These are phyloP conservation scores for Setophaga coronata DNA, from an alignment of 2,113 vertebrate species.

Conservation along the genomic window DNA sequence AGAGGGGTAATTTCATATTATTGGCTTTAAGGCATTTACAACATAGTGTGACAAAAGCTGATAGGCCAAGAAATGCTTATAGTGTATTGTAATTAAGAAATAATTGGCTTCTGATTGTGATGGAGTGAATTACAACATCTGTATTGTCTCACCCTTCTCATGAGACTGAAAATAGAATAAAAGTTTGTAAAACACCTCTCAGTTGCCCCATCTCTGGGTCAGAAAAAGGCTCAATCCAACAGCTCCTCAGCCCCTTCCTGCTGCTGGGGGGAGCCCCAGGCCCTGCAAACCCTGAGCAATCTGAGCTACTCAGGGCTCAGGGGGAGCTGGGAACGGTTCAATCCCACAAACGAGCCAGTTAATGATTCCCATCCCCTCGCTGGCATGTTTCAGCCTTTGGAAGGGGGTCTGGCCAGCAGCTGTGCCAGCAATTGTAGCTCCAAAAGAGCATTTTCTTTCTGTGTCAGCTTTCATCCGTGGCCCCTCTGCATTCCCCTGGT, in stretches of 20 bases:
- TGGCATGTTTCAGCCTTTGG: background rate
- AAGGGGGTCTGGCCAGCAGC: constrained; percentile 35
- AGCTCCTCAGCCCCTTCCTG: background rate
- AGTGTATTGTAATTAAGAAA: background rate
- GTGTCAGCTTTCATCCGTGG: background rate
- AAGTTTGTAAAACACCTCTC: background rate
- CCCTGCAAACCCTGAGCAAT: background rate
- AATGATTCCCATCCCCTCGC: constrained; percentile 32
- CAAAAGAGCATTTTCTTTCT: background rate
- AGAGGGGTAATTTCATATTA: background rate
- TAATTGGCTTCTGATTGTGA: background rate
- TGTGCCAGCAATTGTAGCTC: constrained; percentile 36
- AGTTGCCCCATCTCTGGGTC: background rate
- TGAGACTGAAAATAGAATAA: background rate
- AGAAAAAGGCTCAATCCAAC: background rate
- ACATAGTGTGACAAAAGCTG: background rate
- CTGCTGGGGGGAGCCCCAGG: background rate
- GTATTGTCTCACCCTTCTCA: background rate
- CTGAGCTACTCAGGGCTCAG: background rate
- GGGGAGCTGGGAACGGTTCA: background rate
- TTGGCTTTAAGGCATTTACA: background rate
- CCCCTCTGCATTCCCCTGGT: background rate
- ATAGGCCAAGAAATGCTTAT: background rate
- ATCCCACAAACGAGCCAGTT: background rate
- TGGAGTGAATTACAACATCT: background rate